Conservation (phyloP, 1,140 invertebrate genomes). For the Drosophila athabasca region DNA sequence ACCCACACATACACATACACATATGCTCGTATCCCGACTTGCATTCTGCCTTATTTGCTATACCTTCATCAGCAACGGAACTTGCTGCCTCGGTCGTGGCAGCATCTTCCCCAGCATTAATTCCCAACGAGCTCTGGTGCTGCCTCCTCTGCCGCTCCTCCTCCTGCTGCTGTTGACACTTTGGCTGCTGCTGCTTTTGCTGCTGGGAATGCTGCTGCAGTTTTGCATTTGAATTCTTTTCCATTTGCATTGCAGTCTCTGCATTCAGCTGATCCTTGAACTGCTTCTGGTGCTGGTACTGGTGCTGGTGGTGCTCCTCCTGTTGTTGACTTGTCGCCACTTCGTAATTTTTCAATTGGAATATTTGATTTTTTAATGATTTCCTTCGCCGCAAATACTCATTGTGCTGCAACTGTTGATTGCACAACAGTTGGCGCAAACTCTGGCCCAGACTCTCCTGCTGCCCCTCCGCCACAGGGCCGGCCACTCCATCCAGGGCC, state of each 20-base stretch:
- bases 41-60: constrained; percentile 73
- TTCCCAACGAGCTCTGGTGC: constrained; percentile 69
- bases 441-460: constrained; percentile 54
- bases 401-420: constrained; percentile 83
- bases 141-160: constrained; percentile 53
- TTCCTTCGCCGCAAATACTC: constrained; percentile 83
- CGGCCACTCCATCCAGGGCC: constrained; percentile 53
- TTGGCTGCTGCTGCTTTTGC: constrained; percentile 50
- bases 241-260: constrained; percentile 58
- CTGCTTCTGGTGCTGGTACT: constrained; percentile 5
- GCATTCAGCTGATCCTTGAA: constrained; percentile 14
- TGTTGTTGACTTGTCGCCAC: constrained; percentile 66
- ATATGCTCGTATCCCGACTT: constrained; percentile 33
- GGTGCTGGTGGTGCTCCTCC: constrained; percentile 15
- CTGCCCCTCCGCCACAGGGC: not conserved
- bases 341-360: constrained; percentile 83
- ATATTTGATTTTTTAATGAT: constrained; percentile 84
- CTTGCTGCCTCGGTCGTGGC: constrained; percentile 58
- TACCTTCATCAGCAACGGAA: constrained; percentile 79
- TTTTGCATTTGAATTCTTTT: constrained; percentile 78
- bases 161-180: constrained; percentile 59
- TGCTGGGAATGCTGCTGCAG: constrained; percentile 46
- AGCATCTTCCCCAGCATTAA: constrained; percentile 72
- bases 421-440: constrained; percentile 85
- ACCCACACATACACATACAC: constrained; percentile 24